phyloP scores from a whole-genome alignment of 2,113 vertebrate genomes.

The Zosterops hypoxanthus region DNA sequence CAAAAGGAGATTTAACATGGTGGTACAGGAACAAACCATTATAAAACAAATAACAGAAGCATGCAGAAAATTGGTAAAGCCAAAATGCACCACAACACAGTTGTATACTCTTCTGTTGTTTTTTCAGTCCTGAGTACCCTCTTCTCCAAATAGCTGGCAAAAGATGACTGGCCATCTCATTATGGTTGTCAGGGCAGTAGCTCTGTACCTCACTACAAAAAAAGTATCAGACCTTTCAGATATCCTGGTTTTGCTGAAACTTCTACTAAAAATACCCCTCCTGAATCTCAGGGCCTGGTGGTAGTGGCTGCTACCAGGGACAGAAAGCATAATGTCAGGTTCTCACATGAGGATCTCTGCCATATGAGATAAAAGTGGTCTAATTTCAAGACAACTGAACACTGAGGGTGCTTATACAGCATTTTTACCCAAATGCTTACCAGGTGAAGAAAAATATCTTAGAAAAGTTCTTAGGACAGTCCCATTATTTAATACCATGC shows the following conservation, averaged over 20 bases:
- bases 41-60: too few species aligned
- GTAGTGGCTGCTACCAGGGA: not conserved
- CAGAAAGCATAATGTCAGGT: not conserved
- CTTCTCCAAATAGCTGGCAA: not conserved
- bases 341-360: not conserved
- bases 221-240: not conserved
- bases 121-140: not conserved
- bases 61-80: too few species aligned
- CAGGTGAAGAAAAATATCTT: not conserved
- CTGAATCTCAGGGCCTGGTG: not conserved
- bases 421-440: not conserved
- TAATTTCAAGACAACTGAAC: not conserved
- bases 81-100: too few species aligned
- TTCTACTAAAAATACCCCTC: not conserved
- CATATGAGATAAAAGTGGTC: not conserved
- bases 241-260: not conserved
- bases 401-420: not conserved
- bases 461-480: not conserved
- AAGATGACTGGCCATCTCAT: fast-evolving
- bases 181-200: not conserved
- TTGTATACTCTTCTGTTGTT: fast-evolving
- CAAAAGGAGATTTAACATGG: too few species aligned
- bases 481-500: not conserved
- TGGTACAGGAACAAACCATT: too few species aligned
- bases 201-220: not conserved